Evolutionary conservation across 1,140 invertebrate genomes (phyloP).

Genomic region (Ceratina calcarata): DNA sequence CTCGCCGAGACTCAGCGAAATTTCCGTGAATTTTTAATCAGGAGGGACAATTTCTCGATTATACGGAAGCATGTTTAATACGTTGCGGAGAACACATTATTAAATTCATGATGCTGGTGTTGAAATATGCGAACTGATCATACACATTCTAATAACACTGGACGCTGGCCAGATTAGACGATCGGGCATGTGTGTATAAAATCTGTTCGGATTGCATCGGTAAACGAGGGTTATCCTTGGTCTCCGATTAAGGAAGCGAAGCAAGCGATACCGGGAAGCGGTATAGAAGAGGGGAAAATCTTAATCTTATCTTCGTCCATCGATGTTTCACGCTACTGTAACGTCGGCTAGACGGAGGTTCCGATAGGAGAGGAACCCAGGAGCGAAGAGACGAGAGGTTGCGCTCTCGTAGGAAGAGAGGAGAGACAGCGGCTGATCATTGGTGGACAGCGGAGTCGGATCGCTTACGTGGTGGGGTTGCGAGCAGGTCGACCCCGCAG

Average conservation of each 20-base stretch:
- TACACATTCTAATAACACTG: conserved; percentile 7
- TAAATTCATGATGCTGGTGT: not conserved
- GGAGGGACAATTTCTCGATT: too few relatives aligned
- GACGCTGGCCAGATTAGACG: too few relatives aligned
- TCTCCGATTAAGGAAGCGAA: not conserved
- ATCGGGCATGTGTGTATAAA: too few relatives aligned
- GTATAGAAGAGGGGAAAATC: not conserved
- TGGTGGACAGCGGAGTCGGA: conserved; percentile 72
- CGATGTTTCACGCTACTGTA: not conserved
- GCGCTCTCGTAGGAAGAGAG: conserved; percentile 57
- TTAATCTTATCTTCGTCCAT: not conserved
- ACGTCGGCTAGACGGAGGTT: conserved; percentile 15
- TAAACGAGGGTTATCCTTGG: too few relatives aligned
- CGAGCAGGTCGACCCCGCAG: conserved; percentile 55
- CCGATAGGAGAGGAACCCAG: conserved; percentile 50
- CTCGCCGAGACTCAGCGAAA: conserved; percentile 12
- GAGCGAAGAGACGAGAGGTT: conserved; percentile 60
- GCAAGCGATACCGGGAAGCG: not conserved
- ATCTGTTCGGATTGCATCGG: too few relatives aligned
- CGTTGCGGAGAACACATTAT: not conserved
- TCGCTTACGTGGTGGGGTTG: conserved; percentile 59
- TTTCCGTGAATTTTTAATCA: not conserved
- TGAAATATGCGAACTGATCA: not conserved
- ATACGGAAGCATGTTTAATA: not conserved
- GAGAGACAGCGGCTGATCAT: conserved; percentile 78